Percentiles rank a stretch among this genome's conserved stretches.
Conservation (phyloP, 2,888 invertebrate species). For the Zonitis immaculata region DNA sequence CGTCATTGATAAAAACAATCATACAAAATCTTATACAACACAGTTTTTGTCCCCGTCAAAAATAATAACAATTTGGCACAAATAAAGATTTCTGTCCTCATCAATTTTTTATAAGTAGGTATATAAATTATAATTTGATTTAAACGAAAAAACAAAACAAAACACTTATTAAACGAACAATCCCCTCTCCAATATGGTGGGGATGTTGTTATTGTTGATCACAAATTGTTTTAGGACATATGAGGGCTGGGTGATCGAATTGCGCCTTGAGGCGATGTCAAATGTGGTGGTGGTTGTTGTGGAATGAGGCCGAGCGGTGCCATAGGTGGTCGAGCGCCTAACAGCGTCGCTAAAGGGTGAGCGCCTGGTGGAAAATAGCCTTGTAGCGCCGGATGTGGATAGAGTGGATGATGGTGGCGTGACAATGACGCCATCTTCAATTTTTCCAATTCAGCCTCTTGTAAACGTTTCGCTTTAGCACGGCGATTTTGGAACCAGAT, state of each 20-base stretch:
- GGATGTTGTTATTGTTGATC: not conserved
- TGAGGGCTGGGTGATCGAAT: conserved; percentile 46
- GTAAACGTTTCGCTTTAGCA: conserved; percentile 94
- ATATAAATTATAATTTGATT: no score
- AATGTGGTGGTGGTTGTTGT: conserved; percentile 50
- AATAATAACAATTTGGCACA: not conserved
- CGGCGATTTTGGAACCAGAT: conserved; percentile 94
- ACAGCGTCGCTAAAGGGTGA: conserved; percentile 54
- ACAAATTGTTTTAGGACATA: conserved; percentile 38
- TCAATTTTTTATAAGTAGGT: no score
- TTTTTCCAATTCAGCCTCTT: conserved; percentile 97
- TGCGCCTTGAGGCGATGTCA: conserved; percentile 46
- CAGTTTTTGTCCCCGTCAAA: no score
- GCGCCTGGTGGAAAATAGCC: conserved; percentile 59
- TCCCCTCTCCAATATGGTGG: not conserved
- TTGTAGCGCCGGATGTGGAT: conserved; percentile 58
- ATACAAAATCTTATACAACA: not conserved
- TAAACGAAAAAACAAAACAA: no score
- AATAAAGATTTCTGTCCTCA: not conserved
- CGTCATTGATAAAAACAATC: not conserved
- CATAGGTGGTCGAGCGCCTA: conserved; percentile 49
- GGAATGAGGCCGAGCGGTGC: conserved; percentile 49
- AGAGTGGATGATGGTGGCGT: conserved; percentile 57
- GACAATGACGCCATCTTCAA: conserved; percentile 74
- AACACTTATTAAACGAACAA: no score